Percentiles rank a stretch among this genome's conserved stretches.
Conservation (phyloP, 2,888 invertebrate genomes). For the Trachelus troglodyta region DNA sequence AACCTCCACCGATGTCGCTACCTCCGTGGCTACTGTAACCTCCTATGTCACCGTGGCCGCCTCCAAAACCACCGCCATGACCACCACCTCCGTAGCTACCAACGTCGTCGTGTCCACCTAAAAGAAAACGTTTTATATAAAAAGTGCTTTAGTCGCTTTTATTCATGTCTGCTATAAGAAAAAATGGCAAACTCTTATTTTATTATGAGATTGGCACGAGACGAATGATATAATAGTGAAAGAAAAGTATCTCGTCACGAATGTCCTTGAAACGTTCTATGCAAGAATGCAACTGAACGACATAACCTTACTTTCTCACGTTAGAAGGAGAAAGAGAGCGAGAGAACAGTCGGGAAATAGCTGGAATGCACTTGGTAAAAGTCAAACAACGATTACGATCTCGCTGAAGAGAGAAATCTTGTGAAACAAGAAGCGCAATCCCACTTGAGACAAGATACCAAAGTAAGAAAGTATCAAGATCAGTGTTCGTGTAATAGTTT, state of each 20-base stretch:
- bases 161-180: background rate
- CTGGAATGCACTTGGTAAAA: background rate
- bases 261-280: background rate
- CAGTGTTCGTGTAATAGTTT: background rate
- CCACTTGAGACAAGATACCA: background rate
- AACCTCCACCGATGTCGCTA: constrained; percentile 10
- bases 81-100: constrained; percentile 18
- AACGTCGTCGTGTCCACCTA: constrained; percentile 11
- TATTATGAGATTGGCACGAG: background rate
- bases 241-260: background rate
- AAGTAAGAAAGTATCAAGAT: background rate
- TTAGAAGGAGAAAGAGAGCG: background rate
- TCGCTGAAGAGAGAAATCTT: constrained; percentile 2
- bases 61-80: constrained; percentile 10
- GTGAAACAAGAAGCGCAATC: background rate
- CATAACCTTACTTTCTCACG: background rate
- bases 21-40: constrained; percentile 10
- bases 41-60: background rate
- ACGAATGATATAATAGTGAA: background rate
- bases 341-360: background rate
- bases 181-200: background rate
- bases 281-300: background rate
- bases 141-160: background rate
- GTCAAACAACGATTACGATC: background rate
- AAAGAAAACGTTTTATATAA: background rate